Conservation (phyloP, 1,140 invertebrate genomes). For the Lasioglossum albipes region DNA sequence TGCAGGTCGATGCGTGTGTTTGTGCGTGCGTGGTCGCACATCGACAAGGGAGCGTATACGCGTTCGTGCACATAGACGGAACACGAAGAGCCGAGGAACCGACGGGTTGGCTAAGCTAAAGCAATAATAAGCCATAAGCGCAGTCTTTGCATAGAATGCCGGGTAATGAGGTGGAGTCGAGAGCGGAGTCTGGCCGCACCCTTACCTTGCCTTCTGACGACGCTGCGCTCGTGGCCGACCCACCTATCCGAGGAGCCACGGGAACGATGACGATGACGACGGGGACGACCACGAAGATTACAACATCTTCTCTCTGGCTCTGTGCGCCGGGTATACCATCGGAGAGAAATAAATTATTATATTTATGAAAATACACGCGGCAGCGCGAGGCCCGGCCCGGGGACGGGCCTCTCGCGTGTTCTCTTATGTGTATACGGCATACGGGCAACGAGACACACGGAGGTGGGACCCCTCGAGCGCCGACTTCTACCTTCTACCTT, state of each 20-base stretch:
- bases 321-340: slow-evolving; percentile 63
- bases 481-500: slow-evolving; percentile 21
- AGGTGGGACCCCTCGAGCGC: slow-evolving; percentile 57
- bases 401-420: neutral
- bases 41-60: neutral
- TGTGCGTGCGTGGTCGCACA: neutral
- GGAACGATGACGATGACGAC: slow-evolving; percentile 14
- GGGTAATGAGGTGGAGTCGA: slow-evolving; percentile 80
- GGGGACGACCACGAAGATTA: slow-evolving; percentile 55
- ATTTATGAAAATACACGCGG: slow-evolving; percentile 62
- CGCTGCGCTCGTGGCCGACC: slow-evolving; percentile 66
- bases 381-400: neutral
- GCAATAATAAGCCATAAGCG: slow-evolving; percentile 79
- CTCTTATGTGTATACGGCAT: too few species aligned
- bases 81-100: slow-evolving; percentile 55
- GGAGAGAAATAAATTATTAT: slow-evolving; percentile 69
- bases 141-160: slow-evolving; percentile 79
- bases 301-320: slow-evolving; percentile 37
- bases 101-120: slow-evolving; percentile 73
- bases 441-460: slow-evolving; percentile 4
- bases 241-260: slow-evolving; percentile 67
- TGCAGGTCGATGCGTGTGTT: neutral
- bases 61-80: slow-evolving; percentile 17
- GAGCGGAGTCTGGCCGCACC: slow-evolving; percentile 78
- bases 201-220: slow-evolving; percentile 74